A percentile compares a stretch with the other conserved stretches of the same genome.
These are phyloP conservation scores for Pterois miles DNA, from an alignment of 2,797 vertebrate species.

Conservation along the genomic window DNA sequence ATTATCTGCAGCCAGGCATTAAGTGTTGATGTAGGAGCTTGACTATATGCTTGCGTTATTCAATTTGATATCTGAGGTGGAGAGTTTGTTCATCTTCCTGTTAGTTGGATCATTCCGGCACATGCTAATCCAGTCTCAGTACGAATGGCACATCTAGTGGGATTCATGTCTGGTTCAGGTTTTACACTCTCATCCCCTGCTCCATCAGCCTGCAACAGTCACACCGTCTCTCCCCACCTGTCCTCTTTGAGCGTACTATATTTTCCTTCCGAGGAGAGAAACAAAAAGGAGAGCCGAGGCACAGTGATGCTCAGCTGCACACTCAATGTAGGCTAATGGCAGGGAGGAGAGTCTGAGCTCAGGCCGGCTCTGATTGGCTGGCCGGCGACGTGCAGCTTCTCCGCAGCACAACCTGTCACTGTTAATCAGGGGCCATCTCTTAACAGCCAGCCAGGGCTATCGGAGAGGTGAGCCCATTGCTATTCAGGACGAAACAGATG, in stretches of 20 bases:
- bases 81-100: background rate
- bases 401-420: constrained; percentile 92
- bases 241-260: constrained; percentile 51
- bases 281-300: constrained; percentile 64
- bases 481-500: constrained; percentile 97
- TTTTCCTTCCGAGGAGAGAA: constrained; percentile 76
- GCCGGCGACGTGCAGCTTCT: constrained; percentile 74
- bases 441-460: constrained; percentile 91
- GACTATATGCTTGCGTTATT: constrained; percentile 16
- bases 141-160: background rate
- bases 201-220: constrained; percentile 13
- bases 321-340: constrained; percentile 88
- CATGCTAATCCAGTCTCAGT: background rate
- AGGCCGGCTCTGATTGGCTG: constrained; percentile 83
- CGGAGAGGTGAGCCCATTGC: constrained; percentile 93
- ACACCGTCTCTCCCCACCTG: background rate
- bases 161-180: constrained; percentile 15
- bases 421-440: constrained; percentile 97
- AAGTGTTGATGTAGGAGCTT: constrained; percentile 22
- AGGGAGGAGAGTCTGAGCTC: constrained; percentile 81
- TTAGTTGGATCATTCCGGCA: background rate
- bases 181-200: background rate
- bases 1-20: background rate
- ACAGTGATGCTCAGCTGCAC: constrained; percentile 90
- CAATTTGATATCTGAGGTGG: constrained; percentile 4